Evolutionary conservation across 2,113 vertebrate species (phyloP).

Genomic region (Symphodus melops): DNA sequence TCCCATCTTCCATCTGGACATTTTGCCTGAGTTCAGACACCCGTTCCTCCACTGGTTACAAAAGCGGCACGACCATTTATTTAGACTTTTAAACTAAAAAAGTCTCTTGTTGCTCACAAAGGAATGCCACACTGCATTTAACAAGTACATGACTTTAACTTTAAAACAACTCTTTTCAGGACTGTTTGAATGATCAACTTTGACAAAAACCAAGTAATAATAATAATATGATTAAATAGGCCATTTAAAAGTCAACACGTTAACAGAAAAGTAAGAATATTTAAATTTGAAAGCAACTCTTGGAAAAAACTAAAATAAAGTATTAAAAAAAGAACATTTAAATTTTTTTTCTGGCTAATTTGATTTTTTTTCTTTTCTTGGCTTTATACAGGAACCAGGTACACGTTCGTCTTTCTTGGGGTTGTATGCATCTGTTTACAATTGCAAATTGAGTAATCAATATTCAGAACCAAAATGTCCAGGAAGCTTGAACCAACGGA

Average conservation of each 20-base stretch:
- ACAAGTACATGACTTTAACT: too few relatives aligned
- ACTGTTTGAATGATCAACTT: too few relatives aligned
- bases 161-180: too few relatives aligned
- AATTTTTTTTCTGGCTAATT: background rate
- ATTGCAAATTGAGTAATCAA: background rate
- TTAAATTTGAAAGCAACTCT: background rate
- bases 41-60: constrained; percentile 60
- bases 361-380: background rate
- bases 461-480: background rate
- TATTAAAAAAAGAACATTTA: background rate
- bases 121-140: too few relatives aligned
- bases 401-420: background rate
- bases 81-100: too few relatives aligned
- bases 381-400: background rate
- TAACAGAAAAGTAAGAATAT: background rate
- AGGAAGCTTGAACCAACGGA: constrained; percentile 25
- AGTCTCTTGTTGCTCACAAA: too few relatives aligned
- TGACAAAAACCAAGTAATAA: too few relatives aligned
- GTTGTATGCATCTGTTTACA: background rate
- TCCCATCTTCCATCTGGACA: constrained; percentile 82
- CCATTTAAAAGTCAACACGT: too few relatives aligned
- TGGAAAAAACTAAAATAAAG: too few relatives aligned
- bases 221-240: too few relatives aligned
- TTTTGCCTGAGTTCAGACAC: constrained; percentile 60
- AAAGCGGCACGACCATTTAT: constrained; percentile 21